Percentiles rank a stretch among this genome's conserved stretches.
phyloP scores from a whole-genome alignment of 2,888 invertebrate species.

The Eucera pruinosa region DNA sequence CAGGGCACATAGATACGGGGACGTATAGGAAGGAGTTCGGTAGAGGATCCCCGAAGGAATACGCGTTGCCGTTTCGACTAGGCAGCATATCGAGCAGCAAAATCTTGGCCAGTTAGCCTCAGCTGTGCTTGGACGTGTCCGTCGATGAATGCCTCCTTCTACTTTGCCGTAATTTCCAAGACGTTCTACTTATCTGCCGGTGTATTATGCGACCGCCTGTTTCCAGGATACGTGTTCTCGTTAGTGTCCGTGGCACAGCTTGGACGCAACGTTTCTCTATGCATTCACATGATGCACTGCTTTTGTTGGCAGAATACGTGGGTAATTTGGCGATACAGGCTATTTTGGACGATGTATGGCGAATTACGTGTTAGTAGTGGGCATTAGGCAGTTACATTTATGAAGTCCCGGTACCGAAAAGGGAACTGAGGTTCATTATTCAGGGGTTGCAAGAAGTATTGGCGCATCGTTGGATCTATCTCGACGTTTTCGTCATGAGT shows the following conservation, averaged over 20 bases:
- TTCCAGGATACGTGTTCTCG: not conserved
- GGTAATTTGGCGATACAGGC: too few relatives aligned
- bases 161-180: constrained; percentile 25
- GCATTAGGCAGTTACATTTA: too few relatives aligned
- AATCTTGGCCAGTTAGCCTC: constrained; percentile 69
- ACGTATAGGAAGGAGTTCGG: constrained; percentile 4
- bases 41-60: constrained; percentile 49
- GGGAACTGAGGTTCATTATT: too few relatives aligned
- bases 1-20: constrained; percentile 33
- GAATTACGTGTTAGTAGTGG: too few relatives aligned
- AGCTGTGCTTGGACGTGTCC: constrained; percentile 60
- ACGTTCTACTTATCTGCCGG: not conserved
- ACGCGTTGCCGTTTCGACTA: constrained; percentile 52
- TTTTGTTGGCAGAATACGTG: too few relatives aligned
- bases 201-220: constrained; percentile 7
- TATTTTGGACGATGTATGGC: too few relatives aligned
- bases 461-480: too few relatives aligned
- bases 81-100: constrained; percentile 69
- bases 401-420: too few relatives aligned
- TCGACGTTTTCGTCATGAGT: too few relatives aligned
- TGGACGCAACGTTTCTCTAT: not conserved
- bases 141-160: constrained; percentile 51
- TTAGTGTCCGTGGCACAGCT: constrained; percentile 7
- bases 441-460: too few relatives aligned
- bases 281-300: too few relatives aligned